Base-by-base conservation (phyloP, 2,797 vertebrate species). In the Pangasius macronema region DNA sequence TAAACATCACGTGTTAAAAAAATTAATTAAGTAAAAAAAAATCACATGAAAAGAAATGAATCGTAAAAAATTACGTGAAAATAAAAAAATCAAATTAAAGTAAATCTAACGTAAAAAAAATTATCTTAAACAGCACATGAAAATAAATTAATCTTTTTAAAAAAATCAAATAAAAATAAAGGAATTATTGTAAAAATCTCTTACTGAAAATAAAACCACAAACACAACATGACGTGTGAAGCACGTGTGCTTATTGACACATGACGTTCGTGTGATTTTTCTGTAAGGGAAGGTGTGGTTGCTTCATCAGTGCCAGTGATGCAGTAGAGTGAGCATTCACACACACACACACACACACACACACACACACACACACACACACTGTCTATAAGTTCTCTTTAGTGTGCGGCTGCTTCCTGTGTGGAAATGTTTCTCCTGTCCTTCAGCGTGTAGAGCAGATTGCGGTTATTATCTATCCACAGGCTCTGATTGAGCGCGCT, bases 401-500 rank as follows among this genome's bases (percentile, higher is more conserved):
- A 68, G 59, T 59, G 3, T 65, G 59, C n/a, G 18, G 42, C 81
- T 76, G 80, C 59, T 20, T 86, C 68, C 59, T 49, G 22, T 65
- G 72, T 67, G 76, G 65, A 55, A 72, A 79, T 85, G 75, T 85
- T 88, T 85, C 55, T 81, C 72, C 53, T 67, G 83, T 84, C 81
- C 53, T 68, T 27, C 63, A 24, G 79, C 18, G n/a, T 39, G 68
- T 75, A 39, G 86, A 87, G 84, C 55, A 65, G 46, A 84, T 83
- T 85, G 73, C 68, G 33, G 85, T 70, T 88, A 82, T 91, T 85
- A 90, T 90, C 87, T 90, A 82, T 89, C 86, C 81, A 79, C 73
- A 81, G 75, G 86, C 86, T 83, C 39, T 65, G 80, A 91, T 86
- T 87, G 90, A 89, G 89, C 82, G 88, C 85, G 67, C 86, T 91